Conservation (phyloP, 2,797 vertebrate genomes). For the Helarctos malayanus region DNA sequence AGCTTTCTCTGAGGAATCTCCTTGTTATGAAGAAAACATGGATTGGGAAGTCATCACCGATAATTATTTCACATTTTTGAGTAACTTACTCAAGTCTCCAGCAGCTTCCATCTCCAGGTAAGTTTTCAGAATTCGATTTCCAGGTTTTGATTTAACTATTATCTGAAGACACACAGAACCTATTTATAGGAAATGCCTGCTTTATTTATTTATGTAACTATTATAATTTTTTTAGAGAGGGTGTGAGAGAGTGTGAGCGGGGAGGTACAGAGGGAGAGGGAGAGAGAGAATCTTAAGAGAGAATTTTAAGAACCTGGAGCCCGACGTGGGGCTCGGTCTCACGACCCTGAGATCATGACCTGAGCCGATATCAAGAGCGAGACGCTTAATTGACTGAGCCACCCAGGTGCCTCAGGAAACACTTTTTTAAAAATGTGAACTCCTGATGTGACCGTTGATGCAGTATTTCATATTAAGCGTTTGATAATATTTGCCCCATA, state of each 20-base stretch:
- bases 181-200: not conserved
- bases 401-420: not conserved
- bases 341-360: not conserved
- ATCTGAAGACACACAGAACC: not conserved
- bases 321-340: not conserved
- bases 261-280: not conserved
- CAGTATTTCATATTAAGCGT: not conserved
- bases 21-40: conserved; percentile 76
- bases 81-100: conserved; percentile 75
- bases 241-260: not conserved
- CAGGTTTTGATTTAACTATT: not conserved
- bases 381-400: fast-evolving
- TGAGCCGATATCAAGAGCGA: not conserved
- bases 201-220: not conserved
- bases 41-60: conserved; percentile 72
- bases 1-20: conserved; percentile 67
- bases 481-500: not conserved
- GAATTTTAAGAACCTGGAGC: not conserved
- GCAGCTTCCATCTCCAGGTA: conserved; percentile 74
- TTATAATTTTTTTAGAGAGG: not conserved
- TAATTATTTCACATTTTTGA: conserved; percentile 76
- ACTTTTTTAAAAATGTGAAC: not conserved
- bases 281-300: not conserved
- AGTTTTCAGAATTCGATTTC: conserved; percentile 49
- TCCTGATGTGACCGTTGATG: not conserved